Percentiles rank a stretch among this genome's conserved stretches.
Evolutionary conservation across 2,797 vertebrate species (phyloP).

Genomic region (Channa striata): DNA sequence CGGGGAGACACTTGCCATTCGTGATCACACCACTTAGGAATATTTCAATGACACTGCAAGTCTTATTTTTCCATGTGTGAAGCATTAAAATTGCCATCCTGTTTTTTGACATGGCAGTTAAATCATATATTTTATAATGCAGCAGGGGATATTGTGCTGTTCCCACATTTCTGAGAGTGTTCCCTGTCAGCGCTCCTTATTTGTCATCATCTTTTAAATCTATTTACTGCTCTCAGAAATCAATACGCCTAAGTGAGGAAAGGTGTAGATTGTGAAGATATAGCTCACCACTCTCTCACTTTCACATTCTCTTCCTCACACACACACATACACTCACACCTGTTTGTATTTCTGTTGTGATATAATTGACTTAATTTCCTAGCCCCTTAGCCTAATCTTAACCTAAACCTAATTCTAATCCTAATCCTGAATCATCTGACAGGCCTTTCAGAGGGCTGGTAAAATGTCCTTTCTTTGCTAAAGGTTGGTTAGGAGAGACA

Average conservation of each 20-base stretch:
- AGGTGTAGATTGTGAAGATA: conserved; percentile 81
- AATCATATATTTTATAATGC: conserved; percentile 79
- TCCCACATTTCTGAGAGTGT: conserved; percentile 80
- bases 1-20: conserved; percentile 25
- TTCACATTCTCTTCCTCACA: conserved; percentile 27
- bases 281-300: conserved; percentile 58
- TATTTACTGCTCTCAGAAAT: conserved; percentile 86
- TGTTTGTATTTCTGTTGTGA: too few species aligned
- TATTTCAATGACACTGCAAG: conserved; percentile 55
- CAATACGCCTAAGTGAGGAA: conserved; percentile 86
- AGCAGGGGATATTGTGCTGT: conserved; percentile 78
- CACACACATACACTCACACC: conserved; percentile 15
- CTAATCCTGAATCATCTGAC: too few species aligned
- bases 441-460: too few species aligned
- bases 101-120: conserved; percentile 70
- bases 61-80: conserved; percentile 57
- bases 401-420: too few species aligned
- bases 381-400: too few species aligned
- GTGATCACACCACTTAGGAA: conserved; percentile 36
- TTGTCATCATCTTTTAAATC: conserved; percentile 86
- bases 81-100: conserved; percentile 69
- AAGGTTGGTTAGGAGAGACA: too few species aligned
- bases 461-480: too few species aligned
- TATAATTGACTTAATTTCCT: too few species aligned
- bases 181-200: conserved; percentile 81